These are phyloP conservation scores for Charaxes varanes DNA, from an alignment of 1,140 invertebrate genomes.

Conservation along the genomic window DNA sequence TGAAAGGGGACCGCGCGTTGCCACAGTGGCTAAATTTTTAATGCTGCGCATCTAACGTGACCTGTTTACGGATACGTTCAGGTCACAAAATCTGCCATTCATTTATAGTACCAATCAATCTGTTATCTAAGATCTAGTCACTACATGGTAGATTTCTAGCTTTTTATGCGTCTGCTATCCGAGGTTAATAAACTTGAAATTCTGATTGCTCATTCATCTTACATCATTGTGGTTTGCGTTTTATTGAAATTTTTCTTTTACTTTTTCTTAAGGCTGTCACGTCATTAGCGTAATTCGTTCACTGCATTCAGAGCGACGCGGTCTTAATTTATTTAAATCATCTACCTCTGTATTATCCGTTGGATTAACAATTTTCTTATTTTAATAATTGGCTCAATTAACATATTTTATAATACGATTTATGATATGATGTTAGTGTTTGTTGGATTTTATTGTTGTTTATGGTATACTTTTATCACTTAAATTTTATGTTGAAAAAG, in stretches of 20 bases:
- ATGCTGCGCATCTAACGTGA: slow-evolving; percentile 52
- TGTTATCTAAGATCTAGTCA: slow-evolving; percentile 63
- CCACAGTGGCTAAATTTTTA: slow-evolving; percentile 51
- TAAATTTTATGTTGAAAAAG: too few relatives aligned
- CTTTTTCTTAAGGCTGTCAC: slow-evolving; percentile 35
- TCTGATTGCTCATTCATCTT: slow-evolving; percentile 70
- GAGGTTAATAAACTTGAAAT: slow-evolving; percentile 60
- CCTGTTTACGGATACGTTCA: slow-evolving; percentile 43
- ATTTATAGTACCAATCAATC: slow-evolving; percentile 70
- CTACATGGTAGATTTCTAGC: slow-evolving; percentile 60
- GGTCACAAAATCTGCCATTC: slow-evolving; percentile 55
- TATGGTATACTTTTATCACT: too few relatives aligned
- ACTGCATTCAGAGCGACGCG: slow-evolving; percentile 24
- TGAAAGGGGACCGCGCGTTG: slow-evolving; percentile 35
- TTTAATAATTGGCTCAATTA: too few relatives aligned
- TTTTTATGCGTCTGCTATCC: slow-evolving; percentile 68
- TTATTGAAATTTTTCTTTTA: slow-evolving; percentile 62
- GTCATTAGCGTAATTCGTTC: slow-evolving; percentile 44
- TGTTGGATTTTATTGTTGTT: too few relatives aligned
- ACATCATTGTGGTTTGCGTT: slow-evolving; percentile 64
- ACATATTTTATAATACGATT: too few relatives aligned
- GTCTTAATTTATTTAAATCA: slow-evolving; percentile 18
- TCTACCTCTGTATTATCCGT: too few relatives aligned
- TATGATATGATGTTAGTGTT: too few relatives aligned
- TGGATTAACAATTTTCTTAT: too few relatives aligned